Evolutionary conservation across 92 coral and sea anemone genomes (phyloP).

Genomic region (Plumapathes pennacea): DNA sequence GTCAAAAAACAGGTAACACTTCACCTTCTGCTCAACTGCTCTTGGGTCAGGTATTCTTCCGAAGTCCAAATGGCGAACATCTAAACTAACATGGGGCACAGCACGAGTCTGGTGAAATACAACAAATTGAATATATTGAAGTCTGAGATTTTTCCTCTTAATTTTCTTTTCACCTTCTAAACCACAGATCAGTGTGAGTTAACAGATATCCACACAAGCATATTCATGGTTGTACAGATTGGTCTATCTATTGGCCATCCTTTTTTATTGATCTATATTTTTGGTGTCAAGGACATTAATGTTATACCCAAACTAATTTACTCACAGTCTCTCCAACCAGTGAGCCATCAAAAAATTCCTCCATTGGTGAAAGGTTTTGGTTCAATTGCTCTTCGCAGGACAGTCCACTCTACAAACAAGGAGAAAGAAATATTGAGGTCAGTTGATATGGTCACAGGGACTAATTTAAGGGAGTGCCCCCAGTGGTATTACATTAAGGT

Average conservation of each 20-base stretch:
- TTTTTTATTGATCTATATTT: neutral
- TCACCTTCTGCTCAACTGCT: slow-evolving; percentile 88
- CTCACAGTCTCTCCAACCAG: slow-evolving; percentile 90
- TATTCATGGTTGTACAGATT: too few species aligned
- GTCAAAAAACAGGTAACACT: neutral
- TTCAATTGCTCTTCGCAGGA: too few species aligned
- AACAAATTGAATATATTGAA: neutral
- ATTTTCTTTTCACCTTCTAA: too few species aligned
- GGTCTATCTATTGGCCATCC: too few species aligned
- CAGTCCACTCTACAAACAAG: too few species aligned
- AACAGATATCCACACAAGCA: too few species aligned
- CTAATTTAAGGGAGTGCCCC: too few species aligned
- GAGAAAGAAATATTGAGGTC: too few species aligned
- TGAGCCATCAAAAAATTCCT: slow-evolving; percentile 77
- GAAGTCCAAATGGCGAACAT: slow-evolving; percentile 74
- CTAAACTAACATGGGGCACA: slow-evolving; percentile 90
- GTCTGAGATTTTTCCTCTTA: too few species aligned
- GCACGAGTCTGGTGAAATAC: slow-evolving; percentile 27
- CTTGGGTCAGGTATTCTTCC: slow-evolving; percentile 69
- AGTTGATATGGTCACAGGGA: too few species aligned
- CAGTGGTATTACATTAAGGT: neutral
- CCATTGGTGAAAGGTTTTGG: slow-evolving; percentile 78
- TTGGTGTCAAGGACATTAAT: neutral
- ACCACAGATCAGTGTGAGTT: too few species aligned
- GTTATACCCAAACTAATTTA: neutral